Evolutionary conservation across 53 echinoderm and acorn worm genomes (phyloP).

Genomic region (Luidia sarsii): DNA sequence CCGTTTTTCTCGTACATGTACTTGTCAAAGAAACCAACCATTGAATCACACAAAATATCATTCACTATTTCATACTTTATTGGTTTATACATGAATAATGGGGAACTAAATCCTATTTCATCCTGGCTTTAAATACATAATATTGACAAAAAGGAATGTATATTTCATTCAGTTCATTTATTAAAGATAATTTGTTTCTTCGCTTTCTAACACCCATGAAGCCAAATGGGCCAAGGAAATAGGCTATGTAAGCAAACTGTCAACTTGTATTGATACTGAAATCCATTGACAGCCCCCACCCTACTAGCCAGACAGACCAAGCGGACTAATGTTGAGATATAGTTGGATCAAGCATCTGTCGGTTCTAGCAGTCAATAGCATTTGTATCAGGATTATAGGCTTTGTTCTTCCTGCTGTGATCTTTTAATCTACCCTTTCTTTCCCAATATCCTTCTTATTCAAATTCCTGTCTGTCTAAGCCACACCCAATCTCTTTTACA

Average conservation of each 20-base stretch:
- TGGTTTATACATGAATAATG: too few species aligned
- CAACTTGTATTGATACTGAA: conserved; percentile 12
- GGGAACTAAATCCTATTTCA: too few species aligned
- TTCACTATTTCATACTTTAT: too few species aligned
- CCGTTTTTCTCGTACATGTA: too few species aligned
- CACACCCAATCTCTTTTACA: conserved; percentile 28
- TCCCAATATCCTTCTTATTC: conserved; percentile 23
- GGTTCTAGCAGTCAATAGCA: conserved; percentile 2
- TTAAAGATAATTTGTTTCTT: too few species aligned
- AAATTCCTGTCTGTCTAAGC: conserved; percentile 46
- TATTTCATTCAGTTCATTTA: too few species aligned
- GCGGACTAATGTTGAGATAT: conserved; percentile 40
- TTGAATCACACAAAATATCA: too few species aligned
- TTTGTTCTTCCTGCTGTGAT: conserved; percentile 52
- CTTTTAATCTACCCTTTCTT: conserved; percentile 38
- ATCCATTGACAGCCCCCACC: conserved; percentile 1
- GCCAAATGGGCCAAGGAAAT: conserved; percentile 25
- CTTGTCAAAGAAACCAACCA: too few species aligned
- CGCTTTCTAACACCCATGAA: not conserved
- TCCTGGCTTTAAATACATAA: too few species aligned
- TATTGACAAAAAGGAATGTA: too few species aligned
- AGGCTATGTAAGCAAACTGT: conserved; percentile 35
- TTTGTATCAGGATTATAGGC: conserved; percentile 36
- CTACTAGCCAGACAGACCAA: conserved; percentile 21
- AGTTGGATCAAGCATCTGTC: conserved; percentile 47